Base-by-base conservation (phyloP, 2,797 vertebrate species). In the Aldrovandia affinis region DNA sequence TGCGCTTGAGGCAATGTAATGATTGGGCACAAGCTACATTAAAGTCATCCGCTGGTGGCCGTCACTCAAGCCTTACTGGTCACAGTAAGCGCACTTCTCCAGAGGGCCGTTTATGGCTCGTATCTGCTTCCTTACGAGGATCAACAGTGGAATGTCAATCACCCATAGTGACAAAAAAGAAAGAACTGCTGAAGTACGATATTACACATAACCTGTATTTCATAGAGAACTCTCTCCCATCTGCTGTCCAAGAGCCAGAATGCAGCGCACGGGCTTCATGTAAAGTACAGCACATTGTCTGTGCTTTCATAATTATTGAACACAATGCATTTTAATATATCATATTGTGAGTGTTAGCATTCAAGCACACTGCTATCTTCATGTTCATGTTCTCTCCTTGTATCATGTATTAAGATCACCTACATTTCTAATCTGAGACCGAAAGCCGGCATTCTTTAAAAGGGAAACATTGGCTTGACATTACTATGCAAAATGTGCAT, bases 111-210 rank as follows among this genome's bases (percentile, higher is more conserved):
- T 3, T 7, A 73, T 87, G 50, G 86, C 82, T 65, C 36, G 81
- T 83, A 87, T 73, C 75, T 0, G 78, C 88, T 88, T 88, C 87
- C 88, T 83, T 88, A 86, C 80, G 78, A 90, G 47, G 61, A 83
- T 84, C 1, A 33, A 55, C 73, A 75, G 52, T 36, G 44, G 33
- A 73, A 78, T 88, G 84, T 85, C 89, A 91, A 87, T 92, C 89
- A 89, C 83, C 86, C 2, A 0, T 87, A 87, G 89, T 81, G 75
- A 87, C 47, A 55, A 81, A 92, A 88, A 59, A 39, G 81, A 88
- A 89, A 87, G 81, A 90, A 80, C 18, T 87, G 30, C 7, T 86
- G 89, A 89, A 65, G 33, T 87, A 90, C 87, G 86, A 61, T 88
- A 42, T 83, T 78, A 7, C n/a, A 78, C 25, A 42, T 68, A 83